These are phyloP conservation scores for Phrynocephalus vlangalii DNA, from an alignment of 2,797 vertebrate genomes.

Conservation along the genomic window DNA sequence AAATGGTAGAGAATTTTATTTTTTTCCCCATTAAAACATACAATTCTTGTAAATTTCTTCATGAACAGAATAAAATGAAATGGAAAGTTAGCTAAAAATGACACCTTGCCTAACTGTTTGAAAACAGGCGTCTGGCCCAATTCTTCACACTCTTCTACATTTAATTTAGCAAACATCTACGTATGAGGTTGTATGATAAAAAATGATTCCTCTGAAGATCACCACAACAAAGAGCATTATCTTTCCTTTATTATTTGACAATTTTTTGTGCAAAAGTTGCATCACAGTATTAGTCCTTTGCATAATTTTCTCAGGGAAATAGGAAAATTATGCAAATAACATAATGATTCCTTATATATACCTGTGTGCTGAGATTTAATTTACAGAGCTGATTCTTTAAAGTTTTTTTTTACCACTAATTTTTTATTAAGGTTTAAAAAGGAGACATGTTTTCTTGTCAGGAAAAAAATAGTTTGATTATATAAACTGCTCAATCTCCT, in stretches of 20 bases:
- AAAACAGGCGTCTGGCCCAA: too few relatives aligned
- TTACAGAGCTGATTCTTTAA: conserved; percentile 1
- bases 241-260: background rate
- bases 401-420: background rate
- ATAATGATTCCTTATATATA: background rate
- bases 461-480: conserved; percentile 3
- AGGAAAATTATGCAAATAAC: background rate
- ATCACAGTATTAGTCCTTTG: background rate
- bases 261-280: background rate
- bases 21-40: background rate
- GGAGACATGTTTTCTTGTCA: background rate
- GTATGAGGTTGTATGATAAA: background rate
- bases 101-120: background rate
- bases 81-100: too few relatives aligned
- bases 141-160: background rate
- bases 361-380: background rate
- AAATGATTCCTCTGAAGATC: background rate
- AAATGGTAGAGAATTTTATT: background rate
- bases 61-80: background rate
- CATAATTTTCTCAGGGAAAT: background rate
- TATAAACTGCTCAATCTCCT: rapidly evolving
- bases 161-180: background rate
- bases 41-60: background rate
- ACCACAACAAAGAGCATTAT: background rate
- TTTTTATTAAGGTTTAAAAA: background rate